Percentiles rank a stretch among this genome's conserved stretches.
phyloP scores from a whole-genome alignment of 2,888 invertebrate genomes.

The Leptinotarsa juncta region DNA sequence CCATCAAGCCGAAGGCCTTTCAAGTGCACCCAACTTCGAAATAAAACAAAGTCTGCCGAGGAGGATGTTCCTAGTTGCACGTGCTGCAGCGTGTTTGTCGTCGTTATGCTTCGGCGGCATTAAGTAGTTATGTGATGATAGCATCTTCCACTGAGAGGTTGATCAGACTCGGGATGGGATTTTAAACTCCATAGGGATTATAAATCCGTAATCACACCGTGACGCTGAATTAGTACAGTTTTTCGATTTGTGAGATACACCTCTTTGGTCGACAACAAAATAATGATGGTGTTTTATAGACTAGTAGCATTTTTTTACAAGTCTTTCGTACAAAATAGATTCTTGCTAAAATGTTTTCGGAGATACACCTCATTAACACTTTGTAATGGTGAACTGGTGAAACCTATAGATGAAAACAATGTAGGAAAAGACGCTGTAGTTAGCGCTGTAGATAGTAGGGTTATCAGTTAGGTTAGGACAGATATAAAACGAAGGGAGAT shows the following conservation, averaged over 20 bases:
- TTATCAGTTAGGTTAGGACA: too few relatives aligned
- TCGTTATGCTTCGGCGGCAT: slow-evolving; percentile 18
- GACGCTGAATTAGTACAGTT: background rate
- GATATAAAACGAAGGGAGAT: too few relatives aligned
- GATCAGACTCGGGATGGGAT: slow-evolving; percentile 30
- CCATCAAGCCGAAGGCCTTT: slow-evolving; percentile 21
- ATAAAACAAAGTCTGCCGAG: slow-evolving; percentile 25
- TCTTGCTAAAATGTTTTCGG: too few relatives aligned
- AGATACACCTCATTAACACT: too few relatives aligned
- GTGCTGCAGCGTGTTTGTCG: slow-evolving; percentile 24
- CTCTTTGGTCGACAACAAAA: background rate
- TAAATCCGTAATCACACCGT: slow-evolving; percentile 2
- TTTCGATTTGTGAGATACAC: background rate
- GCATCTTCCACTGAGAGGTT: slow-evolving; percentile 24
- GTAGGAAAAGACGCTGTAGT: too few relatives aligned
- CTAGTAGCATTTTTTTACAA: too few relatives aligned
- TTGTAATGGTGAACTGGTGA: too few relatives aligned
- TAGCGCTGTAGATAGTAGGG: too few relatives aligned
- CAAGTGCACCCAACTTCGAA: slow-evolving; percentile 22
- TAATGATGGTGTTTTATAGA: too few relatives aligned
- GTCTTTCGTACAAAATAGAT: too few relatives aligned
- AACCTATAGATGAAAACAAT: too few relatives aligned
- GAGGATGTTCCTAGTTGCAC: slow-evolving; percentile 24
- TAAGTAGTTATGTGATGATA: slow-evolving; percentile 26
- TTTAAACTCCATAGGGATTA: slow-evolving; percentile 25